Percentiles rank a stretch among this genome's conserved stretches.
These are phyloP conservation scores for Dicyrtomina minuta DNA, from an alignment of 2,888 invertebrate species.

Conservation along the genomic window DNA sequence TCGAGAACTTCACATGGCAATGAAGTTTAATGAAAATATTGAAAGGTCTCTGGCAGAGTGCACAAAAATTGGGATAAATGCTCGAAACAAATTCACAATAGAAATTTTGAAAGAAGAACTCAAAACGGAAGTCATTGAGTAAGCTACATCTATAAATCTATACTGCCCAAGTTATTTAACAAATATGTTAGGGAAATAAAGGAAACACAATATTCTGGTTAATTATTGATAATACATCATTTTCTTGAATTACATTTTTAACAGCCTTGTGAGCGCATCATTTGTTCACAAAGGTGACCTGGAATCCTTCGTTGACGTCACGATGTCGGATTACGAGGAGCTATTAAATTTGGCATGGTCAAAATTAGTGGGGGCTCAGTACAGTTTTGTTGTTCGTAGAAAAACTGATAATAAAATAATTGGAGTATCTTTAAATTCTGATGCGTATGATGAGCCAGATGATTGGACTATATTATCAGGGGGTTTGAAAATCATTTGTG, in stretches of 20 bases:
- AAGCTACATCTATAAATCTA: slow-evolving; percentile 58
- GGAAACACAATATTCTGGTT: too few relatives aligned
- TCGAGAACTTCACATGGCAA: neutral
- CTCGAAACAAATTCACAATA: slow-evolving; percentile 53
- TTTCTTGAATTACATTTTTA: neutral
- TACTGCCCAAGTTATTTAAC: too few relatives aligned
- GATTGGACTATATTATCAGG: slow-evolving; percentile 69
- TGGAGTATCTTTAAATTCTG: slow-evolving; percentile 77
- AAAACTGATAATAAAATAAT: slow-evolving; percentile 62
- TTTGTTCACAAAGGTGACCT: slow-evolving; percentile 84
- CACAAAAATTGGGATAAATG: slow-evolving; percentile 62
- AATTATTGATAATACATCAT: neutral
- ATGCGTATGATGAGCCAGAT: slow-evolving; percentile 77
- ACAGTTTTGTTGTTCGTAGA: slow-evolving; percentile 67
- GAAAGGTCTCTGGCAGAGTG: neutral
- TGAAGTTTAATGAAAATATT: neutral
- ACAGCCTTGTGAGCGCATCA: slow-evolving; percentile 78
- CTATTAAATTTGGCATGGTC: slow-evolving; percentile 71
- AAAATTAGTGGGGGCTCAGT: slow-evolving; percentile 64
- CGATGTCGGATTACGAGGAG: slow-evolving; percentile 68
- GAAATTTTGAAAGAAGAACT: slow-evolving; percentile 66
- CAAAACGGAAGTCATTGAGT: slow-evolving; percentile 71
- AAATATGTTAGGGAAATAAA: too few relatives aligned
- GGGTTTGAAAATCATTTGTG: slow-evolving; percentile 66
- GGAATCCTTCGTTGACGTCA: slow-evolving; percentile 74